Percentiles rank a stretch among this genome's conserved stretches.
phyloP scores from a whole-genome alignment of 2,113 vertebrate genomes.

The Notarius quadriscutis region DNA sequence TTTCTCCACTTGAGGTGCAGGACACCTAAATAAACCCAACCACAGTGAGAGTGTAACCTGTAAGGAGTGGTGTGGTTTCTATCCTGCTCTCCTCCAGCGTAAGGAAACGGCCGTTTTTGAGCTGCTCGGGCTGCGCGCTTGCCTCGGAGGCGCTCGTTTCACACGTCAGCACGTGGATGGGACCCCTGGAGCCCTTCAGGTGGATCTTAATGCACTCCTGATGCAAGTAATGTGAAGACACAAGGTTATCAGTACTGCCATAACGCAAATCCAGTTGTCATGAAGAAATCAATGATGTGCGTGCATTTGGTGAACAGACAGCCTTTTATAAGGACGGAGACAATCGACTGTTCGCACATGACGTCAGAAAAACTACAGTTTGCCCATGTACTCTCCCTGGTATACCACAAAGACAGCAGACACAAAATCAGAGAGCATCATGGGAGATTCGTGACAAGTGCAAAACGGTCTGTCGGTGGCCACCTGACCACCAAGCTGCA shows the following conservation, averaged over 20 bases:
- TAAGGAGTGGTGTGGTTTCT: conserved; percentile 34
- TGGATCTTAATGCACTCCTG: conserved; percentile 86
- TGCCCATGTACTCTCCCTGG: no score
- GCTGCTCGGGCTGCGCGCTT: not conserved
- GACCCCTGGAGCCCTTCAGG: conserved; percentile 82
- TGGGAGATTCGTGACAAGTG: no score
- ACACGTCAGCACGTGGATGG: conserved; percentile 79
- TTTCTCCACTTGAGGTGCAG: not conserved
- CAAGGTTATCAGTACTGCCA: not conserved
- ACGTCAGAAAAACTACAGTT: no score
- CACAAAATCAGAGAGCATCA: no score
- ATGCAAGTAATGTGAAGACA: not conserved
- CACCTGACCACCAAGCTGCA: no score
- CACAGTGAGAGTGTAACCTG: conserved; percentile 51
- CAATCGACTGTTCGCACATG: no score
- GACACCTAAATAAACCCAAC: not conserved
- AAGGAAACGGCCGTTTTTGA: conserved; percentile 52
- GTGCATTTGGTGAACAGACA: no score
- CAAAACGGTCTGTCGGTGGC: no score
- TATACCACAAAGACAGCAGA: no score
- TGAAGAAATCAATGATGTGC: not conserved
- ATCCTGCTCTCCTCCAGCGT: conserved; percentile 69
- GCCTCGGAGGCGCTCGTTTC: conserved; percentile 63
- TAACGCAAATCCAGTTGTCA: not conserved
- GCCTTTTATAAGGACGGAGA: no score